A percentile compares a stretch with the other conserved stretches of the same genome.
Conservation (phyloP, 2,113 vertebrate genomes). For the Ceyx margarethae region DNA sequence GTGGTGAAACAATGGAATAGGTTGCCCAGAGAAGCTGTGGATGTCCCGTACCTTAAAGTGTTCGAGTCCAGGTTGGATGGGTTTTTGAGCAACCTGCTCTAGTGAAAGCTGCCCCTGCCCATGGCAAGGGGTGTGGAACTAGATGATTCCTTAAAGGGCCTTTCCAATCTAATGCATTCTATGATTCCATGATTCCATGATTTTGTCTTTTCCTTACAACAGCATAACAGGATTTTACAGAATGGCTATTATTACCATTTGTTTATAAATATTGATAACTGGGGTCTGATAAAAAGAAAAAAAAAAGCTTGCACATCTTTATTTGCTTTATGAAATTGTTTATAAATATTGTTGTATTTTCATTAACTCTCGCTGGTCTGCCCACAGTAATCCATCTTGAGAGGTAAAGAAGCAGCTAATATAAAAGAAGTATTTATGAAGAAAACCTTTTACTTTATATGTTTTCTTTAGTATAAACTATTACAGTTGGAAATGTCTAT, state of each 20-base stretch:
- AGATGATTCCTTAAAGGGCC: not conserved
- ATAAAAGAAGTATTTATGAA: not conserved
- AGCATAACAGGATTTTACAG: not conserved
- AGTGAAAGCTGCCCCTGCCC: not conserved
- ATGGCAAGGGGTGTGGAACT: not conserved
- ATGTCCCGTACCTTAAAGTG: too few relatives aligned
- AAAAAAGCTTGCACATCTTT: not conserved
- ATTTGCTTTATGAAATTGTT: not conserved
- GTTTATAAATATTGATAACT: not conserved
- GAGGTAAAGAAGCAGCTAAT: not conserved
- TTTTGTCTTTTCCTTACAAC: not conserved
- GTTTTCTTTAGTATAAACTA: not conserved
- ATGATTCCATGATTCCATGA: not conserved
- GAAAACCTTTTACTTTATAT: not conserved
- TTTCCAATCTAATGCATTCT: not conserved
- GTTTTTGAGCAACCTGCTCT: not conserved
- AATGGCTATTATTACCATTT: not conserved
- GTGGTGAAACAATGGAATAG: not conserved
- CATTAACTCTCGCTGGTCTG: not conserved
- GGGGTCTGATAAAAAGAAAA: not conserved
- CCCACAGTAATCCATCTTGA: not conserved
- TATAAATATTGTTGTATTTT: not conserved
- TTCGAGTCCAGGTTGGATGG: not conserved
- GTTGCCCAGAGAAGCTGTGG: not conserved
- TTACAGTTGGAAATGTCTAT: not conserved